Conservation (phyloP, 2,113 vertebrate species). For the Ochotona princeps region DNA sequence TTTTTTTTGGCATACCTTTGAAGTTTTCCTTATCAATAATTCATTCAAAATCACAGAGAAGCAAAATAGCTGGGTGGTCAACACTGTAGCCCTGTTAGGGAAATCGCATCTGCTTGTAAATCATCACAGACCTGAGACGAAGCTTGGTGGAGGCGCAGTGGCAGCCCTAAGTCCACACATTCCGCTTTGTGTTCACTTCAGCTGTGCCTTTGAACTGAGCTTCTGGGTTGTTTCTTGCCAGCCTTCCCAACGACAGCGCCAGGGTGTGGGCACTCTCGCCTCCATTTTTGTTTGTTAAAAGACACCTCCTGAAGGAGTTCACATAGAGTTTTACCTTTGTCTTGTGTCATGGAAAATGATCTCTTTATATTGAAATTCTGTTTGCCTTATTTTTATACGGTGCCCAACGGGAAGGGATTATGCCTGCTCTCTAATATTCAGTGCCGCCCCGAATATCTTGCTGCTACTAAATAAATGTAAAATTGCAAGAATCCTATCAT, state of each 20-base stretch:
- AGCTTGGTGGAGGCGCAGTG: conserved; percentile 57
- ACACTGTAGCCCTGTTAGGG: conserved; percentile 69
- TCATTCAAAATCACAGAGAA: conserved; percentile 81
- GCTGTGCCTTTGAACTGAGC: conserved; percentile 70
- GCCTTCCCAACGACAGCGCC: conserved; percentile 49
- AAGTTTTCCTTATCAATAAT: conserved; percentile 84
- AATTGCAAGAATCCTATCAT: conserved; percentile 43
- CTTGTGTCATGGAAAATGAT: conserved; percentile 74
- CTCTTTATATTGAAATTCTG: conserved; percentile 75
- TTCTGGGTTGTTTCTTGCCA: conserved; percentile 66
- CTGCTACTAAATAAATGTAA: conserved; percentile 30
- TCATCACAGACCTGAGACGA: conserved; percentile 73
- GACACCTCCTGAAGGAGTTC: conserved; percentile 59
- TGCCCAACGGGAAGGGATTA: not conserved
- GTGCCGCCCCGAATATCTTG: not conserved
- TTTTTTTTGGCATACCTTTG: conserved; percentile 76
- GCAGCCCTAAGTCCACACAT: conserved; percentile 33
- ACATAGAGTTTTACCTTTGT: conserved; percentile 66
- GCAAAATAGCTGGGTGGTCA: conserved; percentile 76
- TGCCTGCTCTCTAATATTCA: not conserved
- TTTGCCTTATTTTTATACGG: conserved; percentile 42
- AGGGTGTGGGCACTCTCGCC: conserved; percentile 46
- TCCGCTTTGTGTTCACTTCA: conserved; percentile 65
- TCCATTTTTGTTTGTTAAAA: conserved; percentile 78
- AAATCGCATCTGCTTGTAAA: conserved; percentile 79